Conservation (phyloP, 2,888 invertebrate genomes). For the Leptopilina drosophilae region DNA sequence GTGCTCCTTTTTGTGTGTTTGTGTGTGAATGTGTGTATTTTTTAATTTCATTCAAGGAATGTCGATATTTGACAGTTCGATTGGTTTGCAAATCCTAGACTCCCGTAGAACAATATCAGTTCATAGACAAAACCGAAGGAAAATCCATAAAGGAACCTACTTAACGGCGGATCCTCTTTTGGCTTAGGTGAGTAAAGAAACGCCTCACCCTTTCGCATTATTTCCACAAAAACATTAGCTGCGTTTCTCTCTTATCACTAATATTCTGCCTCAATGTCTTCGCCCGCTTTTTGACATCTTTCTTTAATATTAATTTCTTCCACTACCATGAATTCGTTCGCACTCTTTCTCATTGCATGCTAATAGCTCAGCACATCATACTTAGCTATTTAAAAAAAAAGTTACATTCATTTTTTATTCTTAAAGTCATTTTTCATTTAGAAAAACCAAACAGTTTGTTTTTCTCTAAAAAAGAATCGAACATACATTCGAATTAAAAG, state of each 20-base stretch:
- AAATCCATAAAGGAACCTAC: constrained; percentile 71
- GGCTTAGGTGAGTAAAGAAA: constrained; percentile 75
- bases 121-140: constrained; percentile 74
- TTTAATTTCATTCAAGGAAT: constrained; percentile 70
- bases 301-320: too few relatives aligned
- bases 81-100: constrained; percentile 74
- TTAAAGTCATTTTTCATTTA: too few relatives aligned
- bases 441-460: too few relatives aligned
- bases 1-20: constrained; percentile 54
- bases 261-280: constrained; percentile 1
- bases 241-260: constrained; percentile 4
- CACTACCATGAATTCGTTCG: neutral
- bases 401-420: neutral
- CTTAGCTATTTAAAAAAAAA: too few relatives aligned
- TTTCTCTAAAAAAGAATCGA: too few relatives aligned
- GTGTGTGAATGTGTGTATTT: constrained; percentile 60
- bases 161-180: constrained; percentile 73
- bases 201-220: constrained; percentile 62
- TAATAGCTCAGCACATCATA: too few relatives aligned
- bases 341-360: neutral
- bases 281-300: neutral
- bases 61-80: constrained; percentile 71
- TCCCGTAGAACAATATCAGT: constrained; percentile 74
- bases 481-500: too few relatives aligned
- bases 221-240: constrained; percentile 16